Percentiles rank a stretch among this genome's conserved stretches.
Evolutionary conservation across 2,888 invertebrate genomes (phyloP).

Genomic region (Erpobdella octoculata): DNA sequence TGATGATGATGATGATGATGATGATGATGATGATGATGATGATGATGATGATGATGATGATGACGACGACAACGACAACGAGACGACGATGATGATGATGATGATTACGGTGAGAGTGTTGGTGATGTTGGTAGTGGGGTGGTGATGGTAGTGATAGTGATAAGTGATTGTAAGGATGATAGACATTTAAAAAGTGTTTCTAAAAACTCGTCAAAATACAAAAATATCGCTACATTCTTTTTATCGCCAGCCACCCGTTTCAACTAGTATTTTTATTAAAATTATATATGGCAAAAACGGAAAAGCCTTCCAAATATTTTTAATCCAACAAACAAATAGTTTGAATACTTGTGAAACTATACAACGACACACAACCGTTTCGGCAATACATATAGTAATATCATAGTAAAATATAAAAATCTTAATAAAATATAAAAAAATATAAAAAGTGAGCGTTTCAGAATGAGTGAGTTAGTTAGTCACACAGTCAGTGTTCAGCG

Average conservation of each 20-base stretch:
- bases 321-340: no score
- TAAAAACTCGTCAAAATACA: neutral
- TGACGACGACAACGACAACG: neutral
- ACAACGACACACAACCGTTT: no score
- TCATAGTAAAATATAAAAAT: no score
- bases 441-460: no score
- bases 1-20: slow-evolving; percentile 13
- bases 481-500: no score
- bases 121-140: neutral
- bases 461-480: no score
- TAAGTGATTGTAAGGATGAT: neutral
- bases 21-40: slow-evolving; percentile 10
- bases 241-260: neutral
- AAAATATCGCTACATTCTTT: neutral
- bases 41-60: slow-evolving; percentile 18
- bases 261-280: neutral
- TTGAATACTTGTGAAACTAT: no score
- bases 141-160: slow-evolving; percentile 1
- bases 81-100: slow-evolving; percentile 4
- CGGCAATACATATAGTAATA: no score
- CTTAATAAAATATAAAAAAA: no score
- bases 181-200: neutral
- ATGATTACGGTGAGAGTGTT: neutral
- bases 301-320: no score
- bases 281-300: neutral